Percentiles rank a stretch among this genome's conserved stretches.
Conservation (phyloP, 2,888 invertebrate species). For the Girardia tigrina region DNA sequence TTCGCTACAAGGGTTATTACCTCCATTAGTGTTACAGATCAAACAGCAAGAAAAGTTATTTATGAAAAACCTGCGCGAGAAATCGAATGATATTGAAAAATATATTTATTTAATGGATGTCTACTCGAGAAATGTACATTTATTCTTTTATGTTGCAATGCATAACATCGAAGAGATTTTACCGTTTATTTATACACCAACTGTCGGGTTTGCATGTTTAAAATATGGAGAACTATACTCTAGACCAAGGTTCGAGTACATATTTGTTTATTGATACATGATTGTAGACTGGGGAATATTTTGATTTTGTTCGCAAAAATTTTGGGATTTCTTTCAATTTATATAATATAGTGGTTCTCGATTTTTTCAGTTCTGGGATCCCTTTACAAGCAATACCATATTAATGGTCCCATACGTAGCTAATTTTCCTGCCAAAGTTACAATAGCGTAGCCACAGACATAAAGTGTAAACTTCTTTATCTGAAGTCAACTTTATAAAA, state of each 20-base stretch:
- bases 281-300: no score
- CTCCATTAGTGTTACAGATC: neutral
- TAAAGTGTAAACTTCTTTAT: no score
- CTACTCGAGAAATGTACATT: neutral
- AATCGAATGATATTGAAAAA: slow-evolving; percentile 21
- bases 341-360: no score
- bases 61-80: neutral
- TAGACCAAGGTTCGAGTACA: slow-evolving; percentile 71
- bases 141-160: slow-evolving; percentile 51
- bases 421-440: no score
- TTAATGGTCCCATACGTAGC: no score
- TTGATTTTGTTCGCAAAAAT: no score
- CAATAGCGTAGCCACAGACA: no score
- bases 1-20: neutral
- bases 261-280: no score
- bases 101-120: slow-evolving; percentile 27
- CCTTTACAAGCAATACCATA: no score
- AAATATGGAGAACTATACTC: slow-evolving; percentile 81
- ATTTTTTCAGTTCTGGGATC: no score
- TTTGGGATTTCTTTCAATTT: no score
- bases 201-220: slow-evolving; percentile 89
- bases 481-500: no score
- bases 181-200: slow-evolving; percentile 95
- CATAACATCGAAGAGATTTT: slow-evolving; percentile 78
- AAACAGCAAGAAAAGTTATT: neutral